phyloP scores from a whole-genome alignment of 2,888 invertebrate genomes.

The Caenorhabditis drosophilae region DNA sequence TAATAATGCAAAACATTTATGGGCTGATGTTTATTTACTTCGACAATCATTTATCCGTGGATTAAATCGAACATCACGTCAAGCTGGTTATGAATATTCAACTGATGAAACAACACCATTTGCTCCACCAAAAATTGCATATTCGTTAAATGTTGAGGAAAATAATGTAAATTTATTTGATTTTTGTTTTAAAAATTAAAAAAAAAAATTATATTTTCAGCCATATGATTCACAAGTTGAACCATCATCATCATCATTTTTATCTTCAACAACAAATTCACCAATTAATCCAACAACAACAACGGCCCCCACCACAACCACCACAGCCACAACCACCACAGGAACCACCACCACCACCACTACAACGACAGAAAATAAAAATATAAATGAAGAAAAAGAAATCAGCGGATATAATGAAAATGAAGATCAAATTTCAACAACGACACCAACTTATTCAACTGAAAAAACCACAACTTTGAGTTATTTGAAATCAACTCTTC shows the following conservation, averaged over 20 bases:
- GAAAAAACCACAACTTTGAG: neutral
- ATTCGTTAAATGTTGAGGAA: conserved; percentile 14
- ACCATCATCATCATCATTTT: conserved; percentile 11
- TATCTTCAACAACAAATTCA: conserved; percentile 9
- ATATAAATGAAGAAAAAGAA: neutral
- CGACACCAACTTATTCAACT: neutral
- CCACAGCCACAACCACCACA: neutral
- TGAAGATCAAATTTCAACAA: conserved; percentile 1
- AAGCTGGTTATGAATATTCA: conserved; percentile 35
- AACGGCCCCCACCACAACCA: conserved; percentile 14
- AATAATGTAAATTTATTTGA: conserved; percentile 19
- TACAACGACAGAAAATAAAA: neutral
- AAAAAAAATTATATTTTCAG: conserved; percentile 9
- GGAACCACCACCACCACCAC: neutral
- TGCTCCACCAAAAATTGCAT: conserved; percentile 28
- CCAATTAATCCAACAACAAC: conserved; percentile 15
- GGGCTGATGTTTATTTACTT: conserved; percentile 30
- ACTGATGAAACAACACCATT: conserved; percentile 27
- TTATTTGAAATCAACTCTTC: conserved; percentile 7
- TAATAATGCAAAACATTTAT: conserved; percentile 26
- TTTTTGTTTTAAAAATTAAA: neutral
- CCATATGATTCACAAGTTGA: conserved; percentile 25
- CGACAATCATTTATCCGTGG: conserved; percentile 16
- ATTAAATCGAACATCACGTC: conserved; percentile 29
- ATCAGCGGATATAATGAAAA: neutral